Percentiles rank a stretch among this genome's conserved stretches.
Conservation (phyloP, 1,140 invertebrate genomes). For the Drosophila punjabiensis region DNA sequence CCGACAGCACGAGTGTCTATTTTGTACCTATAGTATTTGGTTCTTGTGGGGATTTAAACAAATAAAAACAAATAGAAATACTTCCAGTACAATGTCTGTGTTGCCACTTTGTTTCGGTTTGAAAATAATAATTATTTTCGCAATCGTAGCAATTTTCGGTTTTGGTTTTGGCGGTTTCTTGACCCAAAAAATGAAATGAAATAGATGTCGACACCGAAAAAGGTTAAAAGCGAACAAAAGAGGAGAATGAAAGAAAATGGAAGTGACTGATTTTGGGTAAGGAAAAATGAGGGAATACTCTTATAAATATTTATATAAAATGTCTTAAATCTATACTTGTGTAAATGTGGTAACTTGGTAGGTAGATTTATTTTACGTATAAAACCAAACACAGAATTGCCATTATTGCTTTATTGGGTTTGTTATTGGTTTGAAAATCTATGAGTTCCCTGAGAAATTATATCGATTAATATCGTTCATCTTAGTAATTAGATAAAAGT, state of each 20-base stretch:
- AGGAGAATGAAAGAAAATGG: neutral
- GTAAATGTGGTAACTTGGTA: too few species aligned
- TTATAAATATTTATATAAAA: too few species aligned
- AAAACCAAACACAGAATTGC: too few species aligned
- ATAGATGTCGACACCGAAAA: conserved; percentile 43
- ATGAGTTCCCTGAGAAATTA: too few species aligned
- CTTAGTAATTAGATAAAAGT: too few species aligned
- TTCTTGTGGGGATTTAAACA: neutral
- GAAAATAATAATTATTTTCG: conserved; percentile 33
- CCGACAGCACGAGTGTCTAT: conserved; percentile 2
- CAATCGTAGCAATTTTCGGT: conserved; percentile 46
- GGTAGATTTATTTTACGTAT: too few species aligned
- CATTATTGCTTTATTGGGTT: too few species aligned
- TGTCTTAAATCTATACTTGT: too few species aligned
- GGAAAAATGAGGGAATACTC: neutral
- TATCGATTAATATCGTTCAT: too few species aligned
- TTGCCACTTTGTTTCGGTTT: conserved; percentile 21
- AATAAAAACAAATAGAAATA: conserved; percentile 10
- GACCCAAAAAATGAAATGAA: conserved; percentile 36
- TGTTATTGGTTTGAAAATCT: too few species aligned
- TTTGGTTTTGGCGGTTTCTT: conserved; percentile 41
- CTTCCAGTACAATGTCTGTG: neutral
- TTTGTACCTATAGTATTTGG: neutral
- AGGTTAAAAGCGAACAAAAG: conserved; percentile 33
- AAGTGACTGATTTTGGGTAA: neutral